phyloP scores from a whole-genome alignment of 23 tunicate species.

The Halocynthia roretzi region DNA sequence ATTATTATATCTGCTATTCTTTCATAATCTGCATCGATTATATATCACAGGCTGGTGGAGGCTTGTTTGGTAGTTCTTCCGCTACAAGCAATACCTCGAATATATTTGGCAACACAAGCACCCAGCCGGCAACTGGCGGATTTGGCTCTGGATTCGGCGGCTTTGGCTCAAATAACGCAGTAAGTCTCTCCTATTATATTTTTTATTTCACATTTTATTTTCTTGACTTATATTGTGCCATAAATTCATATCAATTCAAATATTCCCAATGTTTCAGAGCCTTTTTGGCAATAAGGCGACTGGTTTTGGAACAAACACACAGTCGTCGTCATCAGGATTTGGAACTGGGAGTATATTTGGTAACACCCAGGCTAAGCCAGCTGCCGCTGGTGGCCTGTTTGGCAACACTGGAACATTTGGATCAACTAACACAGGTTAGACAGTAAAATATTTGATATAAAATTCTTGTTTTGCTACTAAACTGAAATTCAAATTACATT shows the following conservation, averaged over 20 bases:
- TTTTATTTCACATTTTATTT: no score
- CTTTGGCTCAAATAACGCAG: no score
- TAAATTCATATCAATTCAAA: no score
- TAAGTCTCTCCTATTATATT: no score
- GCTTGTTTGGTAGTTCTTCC: slow-evolving; percentile 7
- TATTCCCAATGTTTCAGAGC: slow-evolving; percentile 12
- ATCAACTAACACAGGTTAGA: slow-evolving; percentile 19
- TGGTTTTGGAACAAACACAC: not conserved
- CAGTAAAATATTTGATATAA: not conserved
- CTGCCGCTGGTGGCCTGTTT: slow-evolving; percentile 45
- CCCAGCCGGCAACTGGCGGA: slow-evolving; percentile 6
- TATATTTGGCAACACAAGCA: not conserved
- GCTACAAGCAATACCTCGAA: no score
- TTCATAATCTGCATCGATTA: no score
- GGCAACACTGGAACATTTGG: slow-evolving; percentile 48
- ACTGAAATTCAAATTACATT: no score
- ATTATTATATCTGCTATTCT: no score
- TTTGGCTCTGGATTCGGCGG: slow-evolving; percentile 3
- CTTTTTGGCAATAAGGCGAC: slow-evolving; percentile 24
- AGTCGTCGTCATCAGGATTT: not conserved
- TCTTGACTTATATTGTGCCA: no score
- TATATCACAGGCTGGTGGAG: not conserved
- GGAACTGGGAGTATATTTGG: slow-evolving; percentile 21
- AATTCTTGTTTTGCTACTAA: not conserved
- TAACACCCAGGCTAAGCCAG: slow-evolving; percentile 12